Conservation (phyloP, 2,797 vertebrate genomes). For the Tangara arthus region DNA sequence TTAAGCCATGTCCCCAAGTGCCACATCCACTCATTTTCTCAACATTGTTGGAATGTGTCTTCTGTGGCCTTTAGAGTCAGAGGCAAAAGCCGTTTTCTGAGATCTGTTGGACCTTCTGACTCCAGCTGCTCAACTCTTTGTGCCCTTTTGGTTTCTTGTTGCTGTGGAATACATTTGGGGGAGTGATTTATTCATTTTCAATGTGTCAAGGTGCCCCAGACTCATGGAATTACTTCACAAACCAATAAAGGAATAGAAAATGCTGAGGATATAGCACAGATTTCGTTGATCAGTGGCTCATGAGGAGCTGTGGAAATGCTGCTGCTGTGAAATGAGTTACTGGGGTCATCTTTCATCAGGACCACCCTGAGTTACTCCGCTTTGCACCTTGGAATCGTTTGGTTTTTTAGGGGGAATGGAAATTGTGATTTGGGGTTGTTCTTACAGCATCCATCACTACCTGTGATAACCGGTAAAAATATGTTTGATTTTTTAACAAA, state of each 20-base stretch:
- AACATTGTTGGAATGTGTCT: neutral
- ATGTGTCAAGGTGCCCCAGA: neutral
- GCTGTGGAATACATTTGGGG: neutral
- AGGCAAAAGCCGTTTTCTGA: neutral
- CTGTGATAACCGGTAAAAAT: neutral
- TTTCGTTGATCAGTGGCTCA: neutral
- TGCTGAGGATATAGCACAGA: accelerated
- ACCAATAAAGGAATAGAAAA: neutral
- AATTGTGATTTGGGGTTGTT: neutral
- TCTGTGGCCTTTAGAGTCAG: neutral
- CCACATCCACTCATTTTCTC: neutral
- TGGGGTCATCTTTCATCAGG: neutral
- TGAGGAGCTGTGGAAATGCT: neutral
- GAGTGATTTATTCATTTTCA: neutral
- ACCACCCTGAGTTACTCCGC: accelerated
- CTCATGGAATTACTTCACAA: neutral
- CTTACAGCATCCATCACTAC: neutral
- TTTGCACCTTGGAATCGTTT: neutral
- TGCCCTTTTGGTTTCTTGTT: neutral
- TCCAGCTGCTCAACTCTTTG: neutral
- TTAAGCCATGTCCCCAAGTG: accelerated
- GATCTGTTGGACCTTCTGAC: accelerated
- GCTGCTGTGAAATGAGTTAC: accelerated
- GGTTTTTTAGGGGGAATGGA: accelerated
- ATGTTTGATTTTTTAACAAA: neutral